A percentile compares a stretch with the other conserved stretches of the same genome.
Conservation (phyloP, 92 coral and sea anemone genomes). For the Meandrina meandrites region DNA sequence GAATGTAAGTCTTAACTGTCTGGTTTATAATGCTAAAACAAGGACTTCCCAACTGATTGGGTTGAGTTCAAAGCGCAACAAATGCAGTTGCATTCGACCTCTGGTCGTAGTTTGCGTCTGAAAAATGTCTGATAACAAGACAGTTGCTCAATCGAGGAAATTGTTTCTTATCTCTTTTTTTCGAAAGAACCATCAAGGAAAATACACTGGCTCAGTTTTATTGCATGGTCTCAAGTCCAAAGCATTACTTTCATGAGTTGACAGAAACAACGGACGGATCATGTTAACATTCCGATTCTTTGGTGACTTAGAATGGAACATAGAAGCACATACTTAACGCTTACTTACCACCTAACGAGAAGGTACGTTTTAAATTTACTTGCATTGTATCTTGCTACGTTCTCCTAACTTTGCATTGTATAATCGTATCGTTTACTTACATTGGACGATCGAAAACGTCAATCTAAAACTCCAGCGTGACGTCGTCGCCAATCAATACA, state of each 20-base stretch:
- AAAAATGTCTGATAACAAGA: conserved; percentile 9
- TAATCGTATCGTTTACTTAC: conserved; percentile 19
- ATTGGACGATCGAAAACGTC: neutral
- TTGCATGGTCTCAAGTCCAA: neutral
- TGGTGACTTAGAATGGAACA: too few relatives aligned
- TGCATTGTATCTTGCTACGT: neutral
- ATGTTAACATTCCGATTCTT: conserved; percentile 9
- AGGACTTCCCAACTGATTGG: conserved; percentile 9
- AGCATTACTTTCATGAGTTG: conserved; percentile 13
- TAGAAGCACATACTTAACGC: neutral
- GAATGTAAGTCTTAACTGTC: neutral
- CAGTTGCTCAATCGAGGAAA: conserved; percentile 11
- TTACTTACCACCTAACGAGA: conserved; percentile 9
- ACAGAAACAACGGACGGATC: conserved; percentile 18
- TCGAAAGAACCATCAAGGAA: conserved; percentile 4
- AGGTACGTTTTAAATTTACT: conserved; percentile 1
- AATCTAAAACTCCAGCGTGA: conserved; percentile 25
- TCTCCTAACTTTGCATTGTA: conserved; percentile 14
- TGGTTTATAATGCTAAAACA: neutral
- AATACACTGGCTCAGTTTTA: conserved; percentile 7
- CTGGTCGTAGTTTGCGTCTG: conserved; percentile 18
- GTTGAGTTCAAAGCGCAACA: conserved; percentile 22
- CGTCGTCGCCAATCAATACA: conserved; percentile 44
- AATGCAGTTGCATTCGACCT: conserved; percentile 20
- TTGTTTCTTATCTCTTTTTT: neutral